A percentile compares a stretch with the other conserved stretches of the same genome.
Conservation (phyloP, 2,113 vertebrate genomes). For the Sakesphorus luctuosus region DNA sequence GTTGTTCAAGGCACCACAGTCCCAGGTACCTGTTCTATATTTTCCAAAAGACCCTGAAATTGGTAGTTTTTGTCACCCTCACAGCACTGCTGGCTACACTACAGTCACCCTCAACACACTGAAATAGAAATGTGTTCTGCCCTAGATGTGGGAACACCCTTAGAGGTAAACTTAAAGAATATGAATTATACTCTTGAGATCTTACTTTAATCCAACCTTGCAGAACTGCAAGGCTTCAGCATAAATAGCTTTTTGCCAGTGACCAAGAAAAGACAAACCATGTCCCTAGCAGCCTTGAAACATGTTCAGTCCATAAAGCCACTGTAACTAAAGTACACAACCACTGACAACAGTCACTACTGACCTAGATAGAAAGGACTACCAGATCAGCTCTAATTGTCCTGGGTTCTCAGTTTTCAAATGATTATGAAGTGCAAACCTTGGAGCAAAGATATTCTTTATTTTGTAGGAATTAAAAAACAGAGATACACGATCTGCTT, state of each 20-base stretch:
- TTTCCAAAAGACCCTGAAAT: not conserved
- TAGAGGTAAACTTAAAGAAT: not conserved
- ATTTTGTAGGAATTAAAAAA: not conserved
- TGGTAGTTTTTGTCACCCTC: not conserved
- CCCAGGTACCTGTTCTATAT: not conserved
- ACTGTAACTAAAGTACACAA: not conserved
- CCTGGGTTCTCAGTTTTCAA: not conserved
- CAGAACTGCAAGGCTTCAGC: not conserved
- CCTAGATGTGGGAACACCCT: not conserved
- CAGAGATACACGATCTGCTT: not conserved
- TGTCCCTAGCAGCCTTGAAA: not conserved
- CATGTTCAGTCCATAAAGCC: not conserved
- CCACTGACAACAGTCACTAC: not conserved
- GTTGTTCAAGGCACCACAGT: not conserved
- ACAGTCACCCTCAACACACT: not conserved
- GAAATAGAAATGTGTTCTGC: not conserved
- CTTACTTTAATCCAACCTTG: not conserved
- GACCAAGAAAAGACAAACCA: not conserved
- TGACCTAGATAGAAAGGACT: not conserved
- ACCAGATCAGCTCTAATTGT: not conserved
- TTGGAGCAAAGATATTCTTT: not conserved
- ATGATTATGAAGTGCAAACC: not conserved
- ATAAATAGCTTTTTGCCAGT: not conserved
- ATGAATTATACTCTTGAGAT: not conserved
- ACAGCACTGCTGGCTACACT: not conserved